Evolutionary conservation across 2,113 vertebrate genomes (phyloP).

Genomic region (Plecturocebus donacophilus): DNA sequence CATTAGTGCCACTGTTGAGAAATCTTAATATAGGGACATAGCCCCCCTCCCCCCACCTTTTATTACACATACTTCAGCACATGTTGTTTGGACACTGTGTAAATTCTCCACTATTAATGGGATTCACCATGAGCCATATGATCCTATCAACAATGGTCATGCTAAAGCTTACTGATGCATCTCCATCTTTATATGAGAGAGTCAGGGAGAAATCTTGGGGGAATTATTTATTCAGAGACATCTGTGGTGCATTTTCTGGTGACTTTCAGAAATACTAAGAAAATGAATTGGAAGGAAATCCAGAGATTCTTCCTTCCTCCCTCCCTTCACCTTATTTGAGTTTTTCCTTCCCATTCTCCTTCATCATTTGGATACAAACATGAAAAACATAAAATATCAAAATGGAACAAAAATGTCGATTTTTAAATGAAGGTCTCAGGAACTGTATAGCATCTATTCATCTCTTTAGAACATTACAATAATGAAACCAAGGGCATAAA

Average conservation of each 20-base stretch:
- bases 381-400: not conserved
- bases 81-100: not conserved
- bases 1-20: not conserved
- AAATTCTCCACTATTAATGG: not conserved
- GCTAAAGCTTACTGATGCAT: not conserved
- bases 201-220: not conserved
- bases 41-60: not conserved
- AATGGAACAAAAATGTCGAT: not conserved
- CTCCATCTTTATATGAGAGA: not conserved
- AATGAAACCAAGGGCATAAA: not conserved
- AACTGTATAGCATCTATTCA: not conserved
- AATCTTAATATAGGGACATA: not conserved
- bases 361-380: not conserved
- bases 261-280: not conserved
- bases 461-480: not conserved
- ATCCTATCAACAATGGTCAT: not conserved
- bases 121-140: not conserved
- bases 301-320: not conserved
- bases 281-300: not conserved
- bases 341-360: not conserved
- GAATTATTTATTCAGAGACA: not conserved
- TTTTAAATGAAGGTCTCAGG: not conserved
- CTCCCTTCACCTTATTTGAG: not conserved
- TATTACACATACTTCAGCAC: not conserved
- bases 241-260: not conserved